Base-by-base conservation (phyloP, 2,113 vertebrate species). In the Mesembrinibis cayennensis region DNA sequence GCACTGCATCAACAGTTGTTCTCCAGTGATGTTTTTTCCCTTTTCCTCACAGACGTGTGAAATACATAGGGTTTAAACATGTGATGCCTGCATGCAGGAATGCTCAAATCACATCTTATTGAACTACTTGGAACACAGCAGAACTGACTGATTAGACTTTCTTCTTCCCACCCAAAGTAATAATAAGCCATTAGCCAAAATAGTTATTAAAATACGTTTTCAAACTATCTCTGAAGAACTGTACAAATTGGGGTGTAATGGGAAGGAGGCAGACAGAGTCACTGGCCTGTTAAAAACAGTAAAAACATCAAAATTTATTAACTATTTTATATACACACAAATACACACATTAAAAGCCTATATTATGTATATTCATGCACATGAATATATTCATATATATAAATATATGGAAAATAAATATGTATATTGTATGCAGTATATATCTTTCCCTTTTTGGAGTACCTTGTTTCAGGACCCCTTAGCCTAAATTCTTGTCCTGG, bases 41-140 rank as follows among this genome's bases (percentile, higher is more conserved):
- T 55, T 61, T 40, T 45, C 16, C 23, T 44, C 42, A 36, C 77
- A 40, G 7, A 22, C 0, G 0, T 21, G 49, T 61, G 20, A 30
- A 72, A 59, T 26, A 40, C 6, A 4, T 32, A 36, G 22, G 16
- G 8, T 4, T 66, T 49, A 30, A 58, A 25, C 10, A 5, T 3
- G 16, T 61, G n/a, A 38, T 83, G 29, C 47, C 26, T 36, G 1
- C 2, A 2, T 15, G 16, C 16, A 63, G 14, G 32, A 66, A 58
- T 55, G 6, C 3, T 18, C 44, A 86, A 71, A 55, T 27, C 4
- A 14, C 3, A 4, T 52, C 6, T 36, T 44, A 38, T 11, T 82
- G 7, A 26, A 67, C 38, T 32, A 15, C 15, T 9, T 56, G 29
- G 8, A 86, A 36, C 32, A 65, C 7, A 77, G 8, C 3, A 85